Conservation (phyloP, 2,113 vertebrate species). For the Tinamus guttatus region DNA sequence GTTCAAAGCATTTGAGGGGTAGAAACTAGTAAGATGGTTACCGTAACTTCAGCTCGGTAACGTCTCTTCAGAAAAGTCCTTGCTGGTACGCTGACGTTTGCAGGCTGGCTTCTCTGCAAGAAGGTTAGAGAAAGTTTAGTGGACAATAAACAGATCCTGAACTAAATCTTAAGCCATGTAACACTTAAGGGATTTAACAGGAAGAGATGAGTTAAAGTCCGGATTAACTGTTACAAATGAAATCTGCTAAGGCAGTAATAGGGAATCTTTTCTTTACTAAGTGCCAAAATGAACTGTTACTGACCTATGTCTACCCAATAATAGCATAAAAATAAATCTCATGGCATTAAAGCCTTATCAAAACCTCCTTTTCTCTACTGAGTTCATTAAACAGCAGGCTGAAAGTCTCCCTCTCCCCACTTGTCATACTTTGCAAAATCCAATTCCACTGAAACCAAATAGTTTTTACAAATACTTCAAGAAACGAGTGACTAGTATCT, state of each 20-base stretch:
- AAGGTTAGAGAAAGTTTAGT: conserved; percentile 45
- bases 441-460: not conserved
- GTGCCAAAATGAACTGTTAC: not conserved
- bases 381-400: not conserved
- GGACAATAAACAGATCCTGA: not conserved
- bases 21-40: not conserved
- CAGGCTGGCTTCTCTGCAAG: conserved; percentile 81
- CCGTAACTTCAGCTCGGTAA: not conserved
- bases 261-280: not conserved
- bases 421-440: not conserved
- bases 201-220: not conserved
- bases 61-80: conserved; percentile 41
- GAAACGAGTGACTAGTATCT: not conserved
- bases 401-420: not conserved
- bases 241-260: not conserved
- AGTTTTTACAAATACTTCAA: not conserved
- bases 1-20: not conserved
- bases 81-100: conserved; percentile 81
- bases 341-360: not conserved
- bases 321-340: not conserved
- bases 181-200: not conserved
- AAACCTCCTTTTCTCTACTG: not conserved
- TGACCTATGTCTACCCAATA: not conserved
- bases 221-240: not conserved
- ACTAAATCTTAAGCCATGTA: not conserved